These are phyloP conservation scores for Labeo calbasu DNA, from an alignment of 2,797 vertebrate species.

Conservation along the genomic window DNA sequence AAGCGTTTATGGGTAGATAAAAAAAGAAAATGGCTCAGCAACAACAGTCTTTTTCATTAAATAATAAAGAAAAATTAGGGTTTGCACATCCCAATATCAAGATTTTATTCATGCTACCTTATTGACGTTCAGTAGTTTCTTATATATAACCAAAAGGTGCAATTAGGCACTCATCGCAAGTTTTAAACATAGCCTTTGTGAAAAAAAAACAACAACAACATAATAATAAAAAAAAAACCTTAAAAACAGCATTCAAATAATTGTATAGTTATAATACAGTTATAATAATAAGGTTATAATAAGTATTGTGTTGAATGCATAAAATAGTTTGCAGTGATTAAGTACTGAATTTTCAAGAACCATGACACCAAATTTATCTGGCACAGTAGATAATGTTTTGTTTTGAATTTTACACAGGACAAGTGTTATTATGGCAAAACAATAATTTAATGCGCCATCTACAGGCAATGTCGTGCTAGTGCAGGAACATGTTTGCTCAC, in stretches of 20 bases:
- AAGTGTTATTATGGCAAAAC: neutral
- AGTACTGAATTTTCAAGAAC: neutral
- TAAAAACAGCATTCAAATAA: neutral
- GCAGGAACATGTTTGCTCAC: slow-evolving; percentile 67
- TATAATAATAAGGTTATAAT: neutral
- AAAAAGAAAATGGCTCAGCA: neutral
- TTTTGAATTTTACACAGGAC: neutral
- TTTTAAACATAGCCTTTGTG: neutral
- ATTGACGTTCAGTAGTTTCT: neutral
- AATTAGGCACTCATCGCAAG: neutral
- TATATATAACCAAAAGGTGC: neutral
- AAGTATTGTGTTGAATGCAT: neutral
- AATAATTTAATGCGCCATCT: slow-evolving; percentile 47
- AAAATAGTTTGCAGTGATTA: neutral
- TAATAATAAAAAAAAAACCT: neutral
- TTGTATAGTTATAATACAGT: neutral
- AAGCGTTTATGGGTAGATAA: too few species aligned
- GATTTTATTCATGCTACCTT: neutral
- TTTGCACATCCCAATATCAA: neutral
- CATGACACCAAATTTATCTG: neutral
- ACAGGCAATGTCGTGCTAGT: slow-evolving; percentile 44
- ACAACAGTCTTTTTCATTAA: neutral
- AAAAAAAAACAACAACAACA: neutral
- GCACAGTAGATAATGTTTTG: neutral
- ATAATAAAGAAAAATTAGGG: neutral